These are phyloP conservation scores for Felis catus DNA, from an alignment of 2,113 vertebrate genomes.

Conservation along the genomic window DNA sequence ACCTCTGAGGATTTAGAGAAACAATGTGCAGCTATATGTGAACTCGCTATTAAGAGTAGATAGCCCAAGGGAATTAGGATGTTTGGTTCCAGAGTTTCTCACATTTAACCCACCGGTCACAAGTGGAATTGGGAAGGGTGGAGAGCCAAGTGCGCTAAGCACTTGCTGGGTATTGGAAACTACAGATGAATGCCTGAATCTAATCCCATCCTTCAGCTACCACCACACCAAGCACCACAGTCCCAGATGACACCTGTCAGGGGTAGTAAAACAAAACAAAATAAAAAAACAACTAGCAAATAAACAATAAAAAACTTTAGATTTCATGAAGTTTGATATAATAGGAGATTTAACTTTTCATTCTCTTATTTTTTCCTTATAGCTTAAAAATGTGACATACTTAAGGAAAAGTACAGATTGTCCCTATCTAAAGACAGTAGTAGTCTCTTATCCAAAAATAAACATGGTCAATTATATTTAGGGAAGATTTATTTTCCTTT, in stretches of 20 bases:
- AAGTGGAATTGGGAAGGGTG: not conserved
- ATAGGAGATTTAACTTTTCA: conserved; percentile 16
- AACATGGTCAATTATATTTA: conserved; percentile 44
- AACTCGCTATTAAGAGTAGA: conserved; percentile 45
- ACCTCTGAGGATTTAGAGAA: conserved; percentile 6
- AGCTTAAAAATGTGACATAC: conserved; percentile 53
- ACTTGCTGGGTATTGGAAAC: not conserved
- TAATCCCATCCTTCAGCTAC: not conserved
- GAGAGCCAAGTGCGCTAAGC: not conserved
- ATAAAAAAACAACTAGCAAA: too few species aligned
- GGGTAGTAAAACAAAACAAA: not conserved
- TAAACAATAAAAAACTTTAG: not conserved
- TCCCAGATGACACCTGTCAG: not conserved
- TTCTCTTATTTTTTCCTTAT: conserved; percentile 14
- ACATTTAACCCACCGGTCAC: not conserved
- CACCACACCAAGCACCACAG: not conserved
- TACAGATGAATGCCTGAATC: not conserved
- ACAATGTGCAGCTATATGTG: conserved; percentile 15
- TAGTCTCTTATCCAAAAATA: conserved; percentile 64
- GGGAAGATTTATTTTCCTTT: conserved; percentile 46
- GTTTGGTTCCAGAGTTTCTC: conserved; percentile 16
- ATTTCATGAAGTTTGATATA: conserved; percentile 20
- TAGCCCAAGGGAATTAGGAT: not conserved
- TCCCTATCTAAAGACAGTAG: conserved; percentile 34
- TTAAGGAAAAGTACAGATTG: conserved; percentile 61